Evolutionary conservation across 2,113 vertebrate species (phyloP).

Genomic region (Lophura nycthemera): DNA sequence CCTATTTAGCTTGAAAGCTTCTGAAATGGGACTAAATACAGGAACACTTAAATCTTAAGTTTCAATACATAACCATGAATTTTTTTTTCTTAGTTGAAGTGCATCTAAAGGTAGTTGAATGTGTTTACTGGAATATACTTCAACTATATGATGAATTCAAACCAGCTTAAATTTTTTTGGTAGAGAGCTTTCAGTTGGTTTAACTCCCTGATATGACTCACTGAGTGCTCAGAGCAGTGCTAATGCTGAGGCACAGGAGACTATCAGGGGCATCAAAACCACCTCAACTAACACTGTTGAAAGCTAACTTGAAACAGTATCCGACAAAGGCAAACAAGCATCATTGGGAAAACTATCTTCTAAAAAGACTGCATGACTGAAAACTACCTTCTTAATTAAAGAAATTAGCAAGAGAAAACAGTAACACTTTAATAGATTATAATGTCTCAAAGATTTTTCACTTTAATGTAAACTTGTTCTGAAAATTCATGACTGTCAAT

Average conservation of each 20-base stretch:
- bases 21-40: not conserved
- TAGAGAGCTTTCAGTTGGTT: not conserved
- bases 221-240: not conserved
- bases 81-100: not conserved
- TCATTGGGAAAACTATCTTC: not conserved
- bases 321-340: not conserved
- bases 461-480: not conserved
- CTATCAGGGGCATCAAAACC: not conserved
- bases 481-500: not conserved
- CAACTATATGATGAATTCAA: not conserved
- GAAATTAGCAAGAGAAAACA: not conserved
- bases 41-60: not conserved
- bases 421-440: not conserved
- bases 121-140: not conserved
- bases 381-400: not conserved
- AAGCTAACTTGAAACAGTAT: not conserved
- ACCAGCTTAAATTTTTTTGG: not conserved
- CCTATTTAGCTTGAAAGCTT: constrained; percentile 22
- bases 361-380: not conserved
- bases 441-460: not conserved
- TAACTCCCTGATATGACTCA: not conserved
- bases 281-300: not conserved
- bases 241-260: not conserved
- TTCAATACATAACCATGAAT: not conserved
- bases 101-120: not conserved